These are phyloP conservation scores for Trichonephila inaurata DNA, from an alignment of 1,140 invertebrate genomes.

Conservation along the genomic window DNA sequence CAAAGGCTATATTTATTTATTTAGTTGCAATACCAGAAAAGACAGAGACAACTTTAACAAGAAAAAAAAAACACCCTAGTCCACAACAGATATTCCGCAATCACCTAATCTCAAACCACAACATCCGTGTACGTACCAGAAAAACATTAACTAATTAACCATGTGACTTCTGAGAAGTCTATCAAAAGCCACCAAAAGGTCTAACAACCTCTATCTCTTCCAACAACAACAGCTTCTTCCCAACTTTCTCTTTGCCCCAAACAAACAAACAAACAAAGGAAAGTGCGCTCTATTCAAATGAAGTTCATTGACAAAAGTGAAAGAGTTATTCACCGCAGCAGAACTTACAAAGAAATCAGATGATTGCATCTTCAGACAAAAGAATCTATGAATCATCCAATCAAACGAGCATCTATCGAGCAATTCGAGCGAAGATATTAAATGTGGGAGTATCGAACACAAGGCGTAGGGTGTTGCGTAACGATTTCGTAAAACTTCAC, in stretches of 20 bases:
- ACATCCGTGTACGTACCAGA: not conserved
- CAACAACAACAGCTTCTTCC: no score
- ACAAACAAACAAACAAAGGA: not conserved
- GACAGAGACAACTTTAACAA: no score
- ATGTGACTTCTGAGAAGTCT: not conserved
- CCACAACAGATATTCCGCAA: not conserved
- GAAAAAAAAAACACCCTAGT: no score
- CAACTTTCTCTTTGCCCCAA: not conserved
- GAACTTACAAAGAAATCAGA: not conserved
- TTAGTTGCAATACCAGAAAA: no score
- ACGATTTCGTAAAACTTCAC: slow-evolving; percentile 7
- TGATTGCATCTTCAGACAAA: not conserved
- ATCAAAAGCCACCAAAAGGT: not conserved
- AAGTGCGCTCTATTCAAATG: not conserved
- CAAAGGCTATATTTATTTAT: no score
- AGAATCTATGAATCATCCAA: slow-evolving; percentile 23
- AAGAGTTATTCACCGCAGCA: slow-evolving; percentile 25
- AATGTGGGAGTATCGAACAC: slow-evolving; percentile 28
- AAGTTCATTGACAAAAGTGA: slow-evolving; percentile 39
- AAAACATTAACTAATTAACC: not conserved
- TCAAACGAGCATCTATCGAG: slow-evolving; percentile 35
- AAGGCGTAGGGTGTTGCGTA: not conserved
- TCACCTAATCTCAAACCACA: not conserved
- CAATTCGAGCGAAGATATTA: not conserved
- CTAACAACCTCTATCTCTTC: not conserved